Base-by-base conservation (phyloP, 2,888 invertebrate genomes). In the Lacanobia wlatinum region DNA sequence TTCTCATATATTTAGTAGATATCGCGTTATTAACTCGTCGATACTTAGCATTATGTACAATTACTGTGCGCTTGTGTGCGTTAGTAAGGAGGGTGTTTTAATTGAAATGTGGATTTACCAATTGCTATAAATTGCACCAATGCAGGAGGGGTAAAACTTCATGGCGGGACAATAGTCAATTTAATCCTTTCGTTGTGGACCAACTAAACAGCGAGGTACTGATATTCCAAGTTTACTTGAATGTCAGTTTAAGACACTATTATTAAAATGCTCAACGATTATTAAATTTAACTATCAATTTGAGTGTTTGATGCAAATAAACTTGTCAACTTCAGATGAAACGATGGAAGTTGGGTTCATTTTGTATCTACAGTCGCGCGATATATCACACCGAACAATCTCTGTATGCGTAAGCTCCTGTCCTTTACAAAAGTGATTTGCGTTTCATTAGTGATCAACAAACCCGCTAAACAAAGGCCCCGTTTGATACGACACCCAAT, bases 21-120 rank as follows among this genome's bases (percentile, higher is more conserved):
- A 88, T 86, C 75, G 76, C 87, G 87, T 89, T 92, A 91, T 89
- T 89, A 90, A 84, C 87, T 84, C 87, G 92, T 91, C 91, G 87
- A 91, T 91, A 88, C 88, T 84, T 71, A 67, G 53, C 63, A 77
- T 77, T 80, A 79, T 69, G 63, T 78, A 78, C 64, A 73, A 63
- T 66, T 80, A 80, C 43, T 18, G 2, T 40, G 40, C 34, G 55
- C 46, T 34, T 48, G 50, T 65, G 50, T 66, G 66, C 28, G 60
- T 59, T 58, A 4, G 52, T 50, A 69, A 58, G 21, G 61, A 72
- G 64, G 66, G 52, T 43, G 52, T 53, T 63, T 70, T 67, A 56
- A 64, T 67, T 55, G 56, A 64, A 73, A 65, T 59, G 50, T 65
- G 21, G 23, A 10, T 60, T 66, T 48, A 48, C n/a, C 59, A 14